Evolutionary conservation across 2,797 vertebrate genomes (phyloP), one percentile per base, ranked within the genome.

Genomic region (Hippocampus kuda): DNA sequence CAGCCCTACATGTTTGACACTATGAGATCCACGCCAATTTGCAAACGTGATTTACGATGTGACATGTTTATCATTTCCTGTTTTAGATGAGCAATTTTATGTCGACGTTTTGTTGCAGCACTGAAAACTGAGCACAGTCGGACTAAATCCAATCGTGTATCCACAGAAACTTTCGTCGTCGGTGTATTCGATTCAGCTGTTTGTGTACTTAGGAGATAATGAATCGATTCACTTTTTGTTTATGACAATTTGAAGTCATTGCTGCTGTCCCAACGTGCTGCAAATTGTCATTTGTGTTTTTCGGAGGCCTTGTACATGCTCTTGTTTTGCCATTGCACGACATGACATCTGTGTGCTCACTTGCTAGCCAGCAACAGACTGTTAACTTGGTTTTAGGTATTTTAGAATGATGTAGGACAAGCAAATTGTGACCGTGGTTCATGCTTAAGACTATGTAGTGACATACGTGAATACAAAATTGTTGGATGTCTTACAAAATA

Each of bases 261-360:
- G 26, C 57, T 34, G 27, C 57, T 60, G 26, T 60, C 27, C 30
- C 30, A 30, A 74, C 72, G 75, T 61, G 73, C 74, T 75, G 72
- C 69, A 72, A 76, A 68, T 65, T 48, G 68, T 72, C 66, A 70
- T 38, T 68, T 63, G 53, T 69, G 67, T 73, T 72, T 76, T 73
- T 76, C 75, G 72, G 71, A 78, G 70, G 77, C 79, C 74, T 80
- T 80, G 59, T 61, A 61, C 16, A 15, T 61, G 59, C 59, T 34
- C 59, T 61, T 61, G 67, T 77, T 48, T 30, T 48, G 63, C 24
- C 41, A 48, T 46, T 41, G 41, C 34, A 22, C 6, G 11, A 63
- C 34, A 46, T 16, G 46, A 16, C 41, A 16, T 46, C n/a, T 44
- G 62, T 63, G 61, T 26, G 22, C 41, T 46, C 18, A 61, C 63